A percentile compares a stretch with the other conserved stretches of the same genome.
These are phyloP conservation scores for Chouioia cunea DNA, from an alignment of 2,888 invertebrate genomes.

Conservation along the genomic window DNA sequence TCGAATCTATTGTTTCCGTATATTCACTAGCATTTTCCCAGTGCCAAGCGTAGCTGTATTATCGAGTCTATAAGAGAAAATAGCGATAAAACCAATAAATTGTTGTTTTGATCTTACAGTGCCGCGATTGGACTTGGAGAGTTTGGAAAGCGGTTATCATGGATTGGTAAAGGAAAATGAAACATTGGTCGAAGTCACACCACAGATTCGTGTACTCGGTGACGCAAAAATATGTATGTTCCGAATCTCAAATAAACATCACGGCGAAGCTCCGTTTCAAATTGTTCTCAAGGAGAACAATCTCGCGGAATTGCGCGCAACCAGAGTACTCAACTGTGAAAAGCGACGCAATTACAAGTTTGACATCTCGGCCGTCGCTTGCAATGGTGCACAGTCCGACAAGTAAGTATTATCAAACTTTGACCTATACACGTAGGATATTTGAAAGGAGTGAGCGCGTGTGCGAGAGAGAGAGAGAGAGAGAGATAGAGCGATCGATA, in stretches of 20 bases:
- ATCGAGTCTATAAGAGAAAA: too few relatives aligned
- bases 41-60: too few relatives aligned
- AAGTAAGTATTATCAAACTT: conserved; percentile 72
- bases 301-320: conserved; percentile 86
- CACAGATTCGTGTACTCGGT: conserved; percentile 87
- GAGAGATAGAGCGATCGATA: too few relatives aligned
- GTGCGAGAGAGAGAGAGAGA: too few relatives aligned
- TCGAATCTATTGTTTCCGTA: too few relatives aligned
- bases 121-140: conserved; percentile 82
- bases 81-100: too few relatives aligned
- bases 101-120: too few relatives aligned
- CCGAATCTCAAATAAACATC: conserved; percentile 91
- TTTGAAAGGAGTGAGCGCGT: too few relatives aligned
- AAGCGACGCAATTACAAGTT: conserved; percentile 95
- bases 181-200: conserved; percentile 91
- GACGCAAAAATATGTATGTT: conserved; percentile 80
- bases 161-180: conserved; percentile 94
- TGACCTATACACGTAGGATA: too few relatives aligned
- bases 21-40: too few relatives aligned
- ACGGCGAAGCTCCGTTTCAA: conserved; percentile 94
- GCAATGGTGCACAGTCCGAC: conserved; percentile 87
- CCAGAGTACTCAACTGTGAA: conserved; percentile 90
- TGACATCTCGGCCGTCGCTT: conserved; percentile 93
- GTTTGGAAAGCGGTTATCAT: conserved; percentile 90
- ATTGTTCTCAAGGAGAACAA: conserved; percentile 83